These are phyloP conservation scores for Heliornis fulica DNA, from an alignment of 2,113 vertebrate species.

Conservation along the genomic window DNA sequence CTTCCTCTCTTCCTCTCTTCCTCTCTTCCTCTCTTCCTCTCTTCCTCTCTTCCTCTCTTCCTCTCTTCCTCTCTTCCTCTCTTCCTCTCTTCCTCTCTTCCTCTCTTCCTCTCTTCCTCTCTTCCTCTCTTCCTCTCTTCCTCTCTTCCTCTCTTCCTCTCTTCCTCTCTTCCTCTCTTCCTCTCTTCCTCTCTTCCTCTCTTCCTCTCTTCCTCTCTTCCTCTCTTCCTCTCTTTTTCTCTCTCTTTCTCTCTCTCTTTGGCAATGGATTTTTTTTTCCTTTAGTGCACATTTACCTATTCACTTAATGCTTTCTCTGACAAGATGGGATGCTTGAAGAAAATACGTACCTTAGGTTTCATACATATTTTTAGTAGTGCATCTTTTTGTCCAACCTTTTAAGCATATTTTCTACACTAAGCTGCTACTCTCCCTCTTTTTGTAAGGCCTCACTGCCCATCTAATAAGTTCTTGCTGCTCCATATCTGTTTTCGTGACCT, in stretches of 20 bases:
- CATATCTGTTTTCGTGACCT: not conserved
- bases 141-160: not conserved
- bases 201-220: not conserved
- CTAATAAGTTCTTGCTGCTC: not conserved
- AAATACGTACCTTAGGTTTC: not conserved
- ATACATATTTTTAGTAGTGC: not conserved
- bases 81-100: not conserved
- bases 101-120: not conserved
- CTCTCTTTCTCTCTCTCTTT: not conserved
- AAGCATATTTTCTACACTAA: not conserved
- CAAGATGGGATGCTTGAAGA: not conserved
- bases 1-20: not conserved
- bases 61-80: not conserved
- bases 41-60: not conserved
- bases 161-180: not conserved
- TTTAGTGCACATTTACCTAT: not conserved
- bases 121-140: not conserved
- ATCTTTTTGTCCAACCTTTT: not conserved
- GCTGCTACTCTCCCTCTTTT: not conserved
- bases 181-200: not conserved
- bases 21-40: not conserved
- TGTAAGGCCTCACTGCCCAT: not conserved
- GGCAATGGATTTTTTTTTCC: not conserved
- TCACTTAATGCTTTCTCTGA: not conserved
- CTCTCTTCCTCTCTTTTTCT: not conserved